Conservation (phyloP, 2,797 vertebrate genomes). For the Lutjanus argentimaculatus region DNA sequence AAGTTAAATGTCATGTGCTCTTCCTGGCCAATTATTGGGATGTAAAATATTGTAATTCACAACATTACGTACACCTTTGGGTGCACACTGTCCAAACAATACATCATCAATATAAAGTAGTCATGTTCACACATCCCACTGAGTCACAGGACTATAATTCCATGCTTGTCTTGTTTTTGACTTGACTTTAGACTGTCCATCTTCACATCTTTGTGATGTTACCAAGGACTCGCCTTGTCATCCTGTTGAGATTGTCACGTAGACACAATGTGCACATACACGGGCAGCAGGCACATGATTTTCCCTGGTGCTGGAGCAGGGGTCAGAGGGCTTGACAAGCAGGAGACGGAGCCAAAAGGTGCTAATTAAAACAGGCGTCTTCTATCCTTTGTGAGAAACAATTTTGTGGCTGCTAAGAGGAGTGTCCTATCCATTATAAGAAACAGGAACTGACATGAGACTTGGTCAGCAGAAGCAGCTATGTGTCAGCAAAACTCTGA, state of each 20-base stretch:
- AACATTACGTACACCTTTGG: neutral
- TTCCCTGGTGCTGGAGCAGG: conserved; percentile 19
- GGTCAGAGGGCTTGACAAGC: conserved; percentile 60
- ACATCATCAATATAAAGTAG: neutral
- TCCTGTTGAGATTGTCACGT: conserved; percentile 25
- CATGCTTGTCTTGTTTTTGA: conserved; percentile 28
- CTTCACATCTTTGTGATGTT: conserved; percentile 36
- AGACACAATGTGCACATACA: conserved; percentile 23
- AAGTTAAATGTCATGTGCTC: neutral
- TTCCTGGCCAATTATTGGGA: neutral
- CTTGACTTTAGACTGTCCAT: conserved; percentile 15
- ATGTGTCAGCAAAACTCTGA: conserved; percentile 50
- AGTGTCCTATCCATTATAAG: conserved; percentile 40
- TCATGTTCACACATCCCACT: neutral
- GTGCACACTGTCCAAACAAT: neutral
- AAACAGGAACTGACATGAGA: conserved; percentile 43
- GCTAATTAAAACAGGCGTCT: conserved; percentile 80
- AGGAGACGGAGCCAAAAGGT: conserved; percentile 51
- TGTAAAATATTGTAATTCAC: conserved; percentile 1
- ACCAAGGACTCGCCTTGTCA: conserved; percentile 26
- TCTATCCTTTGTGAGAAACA: conserved; percentile 72
- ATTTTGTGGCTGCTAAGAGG: conserved; percentile 36
- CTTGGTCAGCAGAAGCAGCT: conserved; percentile 57
- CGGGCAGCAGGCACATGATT: conserved; percentile 45
- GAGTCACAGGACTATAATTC: conserved; percentile 13